These are phyloP conservation scores for Chrysolina americana DNA, from an alignment of 2,888 invertebrate genomes.

Conservation along the genomic window DNA sequence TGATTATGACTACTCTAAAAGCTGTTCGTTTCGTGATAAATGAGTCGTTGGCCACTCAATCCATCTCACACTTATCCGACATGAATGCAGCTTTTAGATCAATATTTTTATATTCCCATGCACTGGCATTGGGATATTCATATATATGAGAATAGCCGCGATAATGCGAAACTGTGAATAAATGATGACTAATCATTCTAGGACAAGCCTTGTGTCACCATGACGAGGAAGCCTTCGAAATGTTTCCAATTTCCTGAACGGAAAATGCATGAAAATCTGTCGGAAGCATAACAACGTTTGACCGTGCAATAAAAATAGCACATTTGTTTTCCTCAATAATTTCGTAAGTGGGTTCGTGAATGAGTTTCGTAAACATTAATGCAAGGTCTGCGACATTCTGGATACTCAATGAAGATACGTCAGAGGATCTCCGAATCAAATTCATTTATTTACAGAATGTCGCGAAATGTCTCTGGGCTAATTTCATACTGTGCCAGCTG, in stretches of 20 bases:
- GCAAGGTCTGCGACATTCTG: background rate
- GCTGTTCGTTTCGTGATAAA: no score
- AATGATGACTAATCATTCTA: conserved; percentile 5
- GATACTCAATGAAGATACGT: background rate
- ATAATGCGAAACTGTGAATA: background rate
- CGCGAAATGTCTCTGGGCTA: no score
- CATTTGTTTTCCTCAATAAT: conserved; percentile 1
- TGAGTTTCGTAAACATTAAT: conserved; percentile 8
- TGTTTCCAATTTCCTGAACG: background rate
- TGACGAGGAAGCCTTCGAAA: background rate
- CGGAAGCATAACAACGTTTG: background rate
- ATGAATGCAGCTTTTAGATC: no score
- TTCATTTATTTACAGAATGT: background rate
- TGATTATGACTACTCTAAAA: no score
- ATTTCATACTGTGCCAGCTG: no score
- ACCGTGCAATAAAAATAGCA: conserved; percentile 14
- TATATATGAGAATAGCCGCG: background rate
- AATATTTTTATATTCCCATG: no score
- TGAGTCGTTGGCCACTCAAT: no score
- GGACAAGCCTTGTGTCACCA: background rate
- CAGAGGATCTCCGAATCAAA: background rate
- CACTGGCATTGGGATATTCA: no score
- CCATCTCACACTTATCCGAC: no score
- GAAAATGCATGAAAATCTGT: background rate
- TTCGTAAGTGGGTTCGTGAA: conserved; percentile 7